A percentile compares a stretch with the other conserved stretches of the same genome.
Evolutionary conservation across 2,797 vertebrate species (phyloP).

Genomic region (Gephyroberyx darwinii): DNA sequence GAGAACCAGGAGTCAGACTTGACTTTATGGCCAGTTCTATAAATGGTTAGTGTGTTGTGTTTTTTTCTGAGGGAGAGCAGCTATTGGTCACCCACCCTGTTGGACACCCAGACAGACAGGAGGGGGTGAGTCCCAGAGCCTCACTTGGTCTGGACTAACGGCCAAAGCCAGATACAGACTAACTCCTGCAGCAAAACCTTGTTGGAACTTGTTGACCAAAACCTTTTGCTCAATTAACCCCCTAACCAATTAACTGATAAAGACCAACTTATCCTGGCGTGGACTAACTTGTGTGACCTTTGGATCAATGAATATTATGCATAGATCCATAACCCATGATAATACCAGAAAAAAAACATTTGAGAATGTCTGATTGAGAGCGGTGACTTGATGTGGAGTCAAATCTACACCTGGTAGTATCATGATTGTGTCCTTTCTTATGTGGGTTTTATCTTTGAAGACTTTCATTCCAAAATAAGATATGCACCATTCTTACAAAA

Average conservation of each 20-base stretch:
- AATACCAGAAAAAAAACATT: not conserved
- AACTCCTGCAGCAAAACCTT: conserved; percentile 60
- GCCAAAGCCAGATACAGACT: conserved; percentile 41
- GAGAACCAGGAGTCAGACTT: conserved; percentile 9
- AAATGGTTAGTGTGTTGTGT: conserved; percentile 68
- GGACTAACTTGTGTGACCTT: conserved; percentile 27
- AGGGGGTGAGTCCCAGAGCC: conserved; percentile 77
- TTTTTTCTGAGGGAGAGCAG: conserved; percentile 80
- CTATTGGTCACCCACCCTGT: conserved; percentile 68
- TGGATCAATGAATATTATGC: not conserved
- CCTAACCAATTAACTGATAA: conserved; percentile 25
- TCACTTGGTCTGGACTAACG: conserved; percentile 40
- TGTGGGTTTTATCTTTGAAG: conserved; percentile 6
- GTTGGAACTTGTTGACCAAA: conserved; percentile 48
- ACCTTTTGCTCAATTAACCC: conserved; percentile 22
- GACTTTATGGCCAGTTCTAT: conserved; percentile 38
- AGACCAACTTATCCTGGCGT: conserved; percentile 7
- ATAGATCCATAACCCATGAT: conserved; percentile 4
- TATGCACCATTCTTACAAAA: not conserved
- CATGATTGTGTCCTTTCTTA: not conserved
- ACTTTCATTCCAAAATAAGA: conserved; percentile 56
- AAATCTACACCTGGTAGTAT: conserved; percentile 1
- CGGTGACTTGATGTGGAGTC: conserved; percentile 5
- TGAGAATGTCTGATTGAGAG: conserved; percentile 7
- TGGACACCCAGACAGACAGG: conserved; percentile 64